Base-by-base conservation (phyloP, 2,888 invertebrate species). In the Xestia ashworthii region DNA sequence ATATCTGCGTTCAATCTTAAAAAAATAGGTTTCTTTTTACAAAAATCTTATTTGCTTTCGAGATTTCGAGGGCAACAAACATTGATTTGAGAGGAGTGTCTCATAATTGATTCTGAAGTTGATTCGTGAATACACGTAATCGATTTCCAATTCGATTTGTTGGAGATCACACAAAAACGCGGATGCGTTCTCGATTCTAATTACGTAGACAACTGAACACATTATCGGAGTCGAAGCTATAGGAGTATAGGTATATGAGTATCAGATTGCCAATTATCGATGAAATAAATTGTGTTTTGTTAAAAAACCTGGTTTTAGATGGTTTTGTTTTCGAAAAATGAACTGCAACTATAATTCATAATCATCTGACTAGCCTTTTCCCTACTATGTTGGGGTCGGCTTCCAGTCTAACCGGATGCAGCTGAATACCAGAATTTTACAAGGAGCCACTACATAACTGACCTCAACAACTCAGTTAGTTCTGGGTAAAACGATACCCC, bases 141-240 rank as follows among this genome's bases (percentile, higher is more conserved):
- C 65, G 69, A 66, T 82, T 82, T 82, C 32, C 8, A 58, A 85
- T 72, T 76, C 72, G 19, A 70, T 85, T 81, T 72, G 81, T 80
- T 46, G 58, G 55, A 64, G 64, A 84, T 80, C 68, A 80, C 73
- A 72, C 50, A 81, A 62, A 71, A 71, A 65, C 41, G 32, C 58
- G 74, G 62, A 69, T 75, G 67, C 70, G 71, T 68, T 82, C 46
- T 11, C 60, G 41, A 69, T 81, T 85, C 85, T 69, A 76, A 85
- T 72, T 81, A 81, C 11, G 75, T 74, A 69, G 48, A 81, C 50
- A 76, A 72, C 50, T 67, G 66, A 74, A 84, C 55, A 70, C 25
- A 84, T 83, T 75, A 81, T 68, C 38, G 32, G 55, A 50, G 65
- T 16, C 5, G 38, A 71, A 1, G 48, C 62, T 82, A 38, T 55